A percentile compares a stretch with the other conserved stretches of the same genome.
phyloP scores from a whole-genome alignment of 2,888 invertebrate genomes.

The Mayetiola destructor region DNA sequence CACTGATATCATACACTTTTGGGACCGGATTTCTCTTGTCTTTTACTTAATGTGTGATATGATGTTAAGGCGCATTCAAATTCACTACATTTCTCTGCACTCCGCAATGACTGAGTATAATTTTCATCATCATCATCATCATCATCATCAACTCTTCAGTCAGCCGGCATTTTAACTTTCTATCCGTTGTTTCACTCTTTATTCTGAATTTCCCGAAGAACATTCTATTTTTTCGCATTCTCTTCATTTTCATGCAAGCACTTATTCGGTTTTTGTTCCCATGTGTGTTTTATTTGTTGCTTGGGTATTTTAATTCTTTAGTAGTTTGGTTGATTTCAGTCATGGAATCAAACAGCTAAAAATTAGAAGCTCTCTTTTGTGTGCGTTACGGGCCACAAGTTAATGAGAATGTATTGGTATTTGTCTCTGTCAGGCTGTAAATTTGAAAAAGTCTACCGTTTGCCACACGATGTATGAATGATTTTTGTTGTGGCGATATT shows the following conservation, averaged over 20 bases:
- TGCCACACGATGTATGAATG: neutral
- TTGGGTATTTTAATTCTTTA: neutral
- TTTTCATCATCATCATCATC: conserved; percentile 2
- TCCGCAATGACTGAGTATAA: too few relatives aligned
- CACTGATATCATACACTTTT: too few relatives aligned
- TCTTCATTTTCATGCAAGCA: neutral
- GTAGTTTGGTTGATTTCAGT: neutral
- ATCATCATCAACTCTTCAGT: conserved; percentile 5
- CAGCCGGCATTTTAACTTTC: too few relatives aligned
- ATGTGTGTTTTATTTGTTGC: neutral
- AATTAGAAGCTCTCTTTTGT: too few relatives aligned
- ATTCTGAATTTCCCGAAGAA: too few relatives aligned
- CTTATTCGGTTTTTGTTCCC: neutral
- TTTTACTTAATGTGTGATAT: neutral
- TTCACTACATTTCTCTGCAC: neutral
- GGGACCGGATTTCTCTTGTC: too few relatives aligned
- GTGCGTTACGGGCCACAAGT: too few relatives aligned
- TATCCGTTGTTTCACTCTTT: too few relatives aligned
- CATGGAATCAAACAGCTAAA: too few relatives aligned
- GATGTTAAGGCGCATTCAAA: conserved; percentile 5
- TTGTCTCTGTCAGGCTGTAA: neutral
- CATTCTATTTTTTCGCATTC: too few relatives aligned
- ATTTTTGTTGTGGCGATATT: too few relatives aligned
- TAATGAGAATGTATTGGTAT: too few relatives aligned
- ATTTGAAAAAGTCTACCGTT: conserved; percentile 1